Evolutionary conservation across 2,797 vertebrate species (phyloP).

Genomic region (Limosa lapponica): DNA sequence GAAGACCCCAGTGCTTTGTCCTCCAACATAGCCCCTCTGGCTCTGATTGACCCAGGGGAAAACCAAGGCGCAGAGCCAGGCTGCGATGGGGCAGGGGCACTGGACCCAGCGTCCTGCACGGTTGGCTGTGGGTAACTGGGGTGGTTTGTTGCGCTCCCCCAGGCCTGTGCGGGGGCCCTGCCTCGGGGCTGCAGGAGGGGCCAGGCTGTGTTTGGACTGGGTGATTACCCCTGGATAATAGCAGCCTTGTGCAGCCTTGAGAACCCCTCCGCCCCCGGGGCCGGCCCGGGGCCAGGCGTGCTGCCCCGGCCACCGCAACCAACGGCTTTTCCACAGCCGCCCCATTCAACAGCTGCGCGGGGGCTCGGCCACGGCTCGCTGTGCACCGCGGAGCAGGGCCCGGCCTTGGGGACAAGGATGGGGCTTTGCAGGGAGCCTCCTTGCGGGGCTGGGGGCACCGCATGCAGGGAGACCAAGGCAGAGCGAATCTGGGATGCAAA

Average conservation of each 20-base stretch:
- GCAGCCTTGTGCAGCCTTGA: constrained; percentile 24
- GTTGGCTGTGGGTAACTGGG: rapidly evolving
- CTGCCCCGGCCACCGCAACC: not conserved
- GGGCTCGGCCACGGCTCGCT: not conserved
- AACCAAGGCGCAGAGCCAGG: not conserved
- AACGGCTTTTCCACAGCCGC: not conserved
- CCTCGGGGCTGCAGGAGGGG: not conserved
- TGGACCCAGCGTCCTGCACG: rapidly evolving
- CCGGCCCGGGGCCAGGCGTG: not conserved
- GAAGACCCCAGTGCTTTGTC: not conserved
- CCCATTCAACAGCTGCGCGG: not conserved
- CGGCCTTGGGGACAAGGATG: not conserved
- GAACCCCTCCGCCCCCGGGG: not conserved
- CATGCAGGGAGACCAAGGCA: not conserved
- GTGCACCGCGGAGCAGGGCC: rapidly evolving
- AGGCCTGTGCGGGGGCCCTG: not conserved
- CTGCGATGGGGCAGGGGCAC: rapidly evolving
- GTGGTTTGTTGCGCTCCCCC: not conserved
- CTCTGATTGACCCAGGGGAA: not conserved
- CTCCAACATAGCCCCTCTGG: too few relatives aligned
- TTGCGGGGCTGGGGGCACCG: not conserved
- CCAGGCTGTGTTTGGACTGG: not conserved
- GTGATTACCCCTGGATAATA: not conserved
- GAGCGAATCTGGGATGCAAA: rapidly evolving
- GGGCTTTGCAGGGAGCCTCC: not conserved